Conservation (phyloP, 2,888 invertebrate genomes). For the Thelaira solivaga region DNA sequence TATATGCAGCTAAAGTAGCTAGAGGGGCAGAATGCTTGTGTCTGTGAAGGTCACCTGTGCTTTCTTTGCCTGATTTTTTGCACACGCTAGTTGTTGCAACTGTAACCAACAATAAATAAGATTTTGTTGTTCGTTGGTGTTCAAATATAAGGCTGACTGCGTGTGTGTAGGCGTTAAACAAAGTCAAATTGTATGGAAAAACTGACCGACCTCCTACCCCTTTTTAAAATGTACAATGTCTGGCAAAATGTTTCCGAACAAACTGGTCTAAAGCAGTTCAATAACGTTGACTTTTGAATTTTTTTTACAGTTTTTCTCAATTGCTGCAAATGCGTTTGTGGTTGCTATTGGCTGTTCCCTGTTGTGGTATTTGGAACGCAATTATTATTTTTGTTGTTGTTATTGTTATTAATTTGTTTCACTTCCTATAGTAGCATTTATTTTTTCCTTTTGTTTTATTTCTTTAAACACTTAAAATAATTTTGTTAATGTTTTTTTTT, state of each 20-base stretch:
- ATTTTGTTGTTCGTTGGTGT: slow-evolving; percentile 5
- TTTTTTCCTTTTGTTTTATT: slow-evolving; percentile 18
- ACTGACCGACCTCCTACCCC: slow-evolving; percentile 59
- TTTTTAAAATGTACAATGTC: slow-evolving; percentile 37
- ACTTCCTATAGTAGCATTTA: slow-evolving; percentile 50
- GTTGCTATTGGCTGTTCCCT: slow-evolving; percentile 5
- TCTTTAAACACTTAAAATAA: background rate
- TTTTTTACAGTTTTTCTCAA: slow-evolving; percentile 5
- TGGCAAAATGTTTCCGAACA: slow-evolving; percentile 10
- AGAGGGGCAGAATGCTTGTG: background rate
- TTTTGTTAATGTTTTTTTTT: slow-evolving; percentile 29
- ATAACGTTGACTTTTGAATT: slow-evolving; percentile 41
- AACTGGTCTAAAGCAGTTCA: slow-evolving; percentile 51
- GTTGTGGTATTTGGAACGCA: slow-evolving; percentile 16
- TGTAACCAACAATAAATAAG: slow-evolving; percentile 16
- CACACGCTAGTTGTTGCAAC: background rate
- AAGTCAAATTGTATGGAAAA: slow-evolving; percentile 51
- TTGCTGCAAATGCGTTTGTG: slow-evolving; percentile 24
- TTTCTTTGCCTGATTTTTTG: slow-evolving; percentile 2
- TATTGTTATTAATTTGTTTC: background rate
- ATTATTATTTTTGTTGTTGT: background rate
- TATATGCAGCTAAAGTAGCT: slow-evolving; percentile 8
- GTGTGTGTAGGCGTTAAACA: slow-evolving; percentile 56
- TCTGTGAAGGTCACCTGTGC: slow-evolving; percentile 21
- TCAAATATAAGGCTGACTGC: slow-evolving; percentile 10